Evolutionary conservation across 2,797 vertebrate species (phyloP).

Genomic region (Falco biarmicus): DNA sequence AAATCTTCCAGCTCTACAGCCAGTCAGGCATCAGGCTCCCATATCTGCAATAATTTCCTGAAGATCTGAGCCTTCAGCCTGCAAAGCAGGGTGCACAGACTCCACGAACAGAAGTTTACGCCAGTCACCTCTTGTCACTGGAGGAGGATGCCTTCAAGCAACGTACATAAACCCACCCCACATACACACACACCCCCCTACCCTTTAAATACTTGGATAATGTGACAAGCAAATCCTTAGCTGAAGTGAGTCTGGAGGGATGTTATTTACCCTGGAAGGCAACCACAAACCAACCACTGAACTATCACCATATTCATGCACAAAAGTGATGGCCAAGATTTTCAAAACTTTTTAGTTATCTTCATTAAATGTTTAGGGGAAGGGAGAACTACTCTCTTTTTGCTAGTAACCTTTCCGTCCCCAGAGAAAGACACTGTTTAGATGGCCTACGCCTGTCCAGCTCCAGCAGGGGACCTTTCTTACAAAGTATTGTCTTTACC

Average conservation of each 20-base stretch:
- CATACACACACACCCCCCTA: no score
- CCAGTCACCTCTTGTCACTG: background rate
- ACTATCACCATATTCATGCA: background rate
- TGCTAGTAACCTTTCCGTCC: background rate
- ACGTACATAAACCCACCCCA: accelerated
- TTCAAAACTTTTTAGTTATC: background rate
- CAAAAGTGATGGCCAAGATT: background rate
- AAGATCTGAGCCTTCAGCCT: background rate
- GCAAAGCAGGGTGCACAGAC: background rate
- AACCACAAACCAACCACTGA: background rate
- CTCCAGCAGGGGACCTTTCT: slow-evolving; percentile 2
- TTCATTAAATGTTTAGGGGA: background rate
- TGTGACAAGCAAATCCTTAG: background rate
- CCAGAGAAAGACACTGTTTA: background rate
- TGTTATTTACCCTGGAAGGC: background rate
- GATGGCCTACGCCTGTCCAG: background rate
- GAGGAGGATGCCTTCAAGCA: background rate
- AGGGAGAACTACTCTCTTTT: slow-evolving; percentile 5
- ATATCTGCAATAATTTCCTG: background rate
- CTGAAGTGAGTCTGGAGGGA: background rate
- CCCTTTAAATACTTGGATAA: background rate
- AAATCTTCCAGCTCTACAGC: background rate
- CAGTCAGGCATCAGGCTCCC: background rate
- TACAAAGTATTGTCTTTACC: slow-evolving; percentile 29
- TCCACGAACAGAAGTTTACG: background rate